Evolutionary conservation across 1,140 invertebrate species (phyloP).

Genomic region (Cherax destructor): DNA sequence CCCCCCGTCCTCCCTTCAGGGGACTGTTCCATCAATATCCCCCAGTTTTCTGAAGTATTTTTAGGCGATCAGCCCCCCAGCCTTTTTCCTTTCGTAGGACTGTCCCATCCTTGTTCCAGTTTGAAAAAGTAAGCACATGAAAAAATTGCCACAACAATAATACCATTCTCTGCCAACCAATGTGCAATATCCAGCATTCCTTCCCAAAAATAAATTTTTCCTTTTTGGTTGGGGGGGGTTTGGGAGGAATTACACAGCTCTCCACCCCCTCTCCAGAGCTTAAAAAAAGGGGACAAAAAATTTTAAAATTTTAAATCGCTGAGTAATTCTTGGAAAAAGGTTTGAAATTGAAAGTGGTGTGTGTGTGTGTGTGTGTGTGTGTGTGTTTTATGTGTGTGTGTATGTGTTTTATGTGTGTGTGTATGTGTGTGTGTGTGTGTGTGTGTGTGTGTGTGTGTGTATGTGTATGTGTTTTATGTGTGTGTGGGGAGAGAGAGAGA

Average conservation of each 20-base stretch:
- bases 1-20: no score
- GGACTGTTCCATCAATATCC: background rate
- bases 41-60: background rate
- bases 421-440: no score
- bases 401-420: no score
- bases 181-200: slow-evolving; percentile 51
- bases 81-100: background rate
- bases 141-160: background rate
- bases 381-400: no score
- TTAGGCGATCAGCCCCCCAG: background rate
- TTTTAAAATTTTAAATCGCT: background rate
- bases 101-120: background rate
- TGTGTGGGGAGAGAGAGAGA: no score
- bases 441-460: no score
- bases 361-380: background rate
- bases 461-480: no score
- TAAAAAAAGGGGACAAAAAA: background rate
- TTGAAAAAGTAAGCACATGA: background rate
- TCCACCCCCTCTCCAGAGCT: background rate
- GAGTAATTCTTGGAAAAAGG: slow-evolving; percentile 23
- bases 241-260: slow-evolving; percentile 4
- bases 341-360: slow-evolving; percentile 21
- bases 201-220: slow-evolving; percentile 43
- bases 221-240: slow-evolving; percentile 20
- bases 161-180: slow-evolving; percentile 8